Conservation (phyloP, 2,888 invertebrate genomes). For the Teleogryllus oceanicus region DNA sequence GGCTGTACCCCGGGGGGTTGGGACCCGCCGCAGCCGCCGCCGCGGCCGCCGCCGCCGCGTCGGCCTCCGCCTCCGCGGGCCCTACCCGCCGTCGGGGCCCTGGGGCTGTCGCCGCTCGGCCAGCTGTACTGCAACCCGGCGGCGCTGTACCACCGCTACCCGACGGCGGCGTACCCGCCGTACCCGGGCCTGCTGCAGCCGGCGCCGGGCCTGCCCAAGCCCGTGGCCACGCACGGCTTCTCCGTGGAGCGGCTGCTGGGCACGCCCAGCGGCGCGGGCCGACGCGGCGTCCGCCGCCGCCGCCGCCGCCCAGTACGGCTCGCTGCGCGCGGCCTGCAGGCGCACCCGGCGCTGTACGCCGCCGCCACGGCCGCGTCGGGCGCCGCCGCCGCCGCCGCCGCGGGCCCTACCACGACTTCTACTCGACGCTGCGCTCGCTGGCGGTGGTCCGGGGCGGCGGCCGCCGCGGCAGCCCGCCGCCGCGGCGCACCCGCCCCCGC, state of each 20-base stretch:
- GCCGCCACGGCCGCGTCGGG: constrained; percentile 48
- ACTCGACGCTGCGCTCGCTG: constrained; percentile 50
- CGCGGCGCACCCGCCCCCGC: background rate
- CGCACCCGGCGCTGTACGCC: constrained; percentile 51
- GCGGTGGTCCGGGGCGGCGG: constrained; percentile 45
- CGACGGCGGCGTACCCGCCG: constrained; percentile 45
- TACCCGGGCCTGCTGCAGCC: constrained; percentile 49
- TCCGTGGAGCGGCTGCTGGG: constrained; percentile 51
- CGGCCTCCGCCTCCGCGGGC: constrained; percentile 57
- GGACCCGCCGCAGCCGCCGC: constrained; percentile 56
- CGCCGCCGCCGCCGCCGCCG: constrained; percentile 44
- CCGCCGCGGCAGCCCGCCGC: constrained; percentile 44
- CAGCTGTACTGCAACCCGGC: constrained; percentile 40
- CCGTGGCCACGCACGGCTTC: constrained; percentile 48
- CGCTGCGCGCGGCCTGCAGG: constrained; percentile 44
- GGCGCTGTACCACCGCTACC: constrained; percentile 39
- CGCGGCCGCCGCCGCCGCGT: constrained; percentile 57
- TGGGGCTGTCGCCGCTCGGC: constrained; percentile 38
- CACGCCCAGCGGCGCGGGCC: constrained; percentile 31
- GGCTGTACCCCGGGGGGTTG: constrained; percentile 50
- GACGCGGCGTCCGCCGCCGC: constrained; percentile 33
- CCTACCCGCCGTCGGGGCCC: constrained; percentile 47
- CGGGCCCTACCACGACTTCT: constrained; percentile 50
- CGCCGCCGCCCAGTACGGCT: constrained; percentile 38
- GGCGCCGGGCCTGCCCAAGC: constrained; percentile 47